phyloP scores from a whole-genome alignment of 1,140 invertebrate species.

The Drosophila azteca region DNA sequence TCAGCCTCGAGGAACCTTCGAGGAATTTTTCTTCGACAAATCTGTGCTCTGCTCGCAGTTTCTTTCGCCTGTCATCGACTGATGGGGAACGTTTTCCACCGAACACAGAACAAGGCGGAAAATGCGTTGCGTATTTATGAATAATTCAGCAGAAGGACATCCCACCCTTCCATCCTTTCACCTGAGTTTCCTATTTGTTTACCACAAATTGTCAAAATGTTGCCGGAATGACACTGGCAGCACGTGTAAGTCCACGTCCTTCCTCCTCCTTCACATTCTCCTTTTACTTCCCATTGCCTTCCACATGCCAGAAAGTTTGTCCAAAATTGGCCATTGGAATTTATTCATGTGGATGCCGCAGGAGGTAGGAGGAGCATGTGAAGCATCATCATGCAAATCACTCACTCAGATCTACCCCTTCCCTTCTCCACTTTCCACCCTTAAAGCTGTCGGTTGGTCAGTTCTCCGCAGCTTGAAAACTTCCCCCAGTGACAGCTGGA shows the following conservation, averaged over 20 bases:
- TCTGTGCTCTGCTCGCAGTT: conserved; percentile 15
- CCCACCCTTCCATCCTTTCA: conserved; percentile 7
- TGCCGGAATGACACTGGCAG: conserved; percentile 37
- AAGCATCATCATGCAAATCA: conserved; percentile 50
- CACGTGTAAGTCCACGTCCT: conserved; percentile 42
- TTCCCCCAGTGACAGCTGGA: conserved; percentile 46
- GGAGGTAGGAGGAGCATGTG: not conserved
- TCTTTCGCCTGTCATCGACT: conserved; percentile 36
- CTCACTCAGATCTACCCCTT: not conserved
- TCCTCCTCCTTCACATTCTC: not conserved
- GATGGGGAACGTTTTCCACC: conserved; percentile 5
- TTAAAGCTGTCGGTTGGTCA: conserved; percentile 33
- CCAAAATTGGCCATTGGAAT: conserved; percentile 49
- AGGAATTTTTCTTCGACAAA: conserved; percentile 6
- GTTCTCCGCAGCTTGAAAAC: conserved; percentile 21
- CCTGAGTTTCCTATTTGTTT: conserved; percentile 33
- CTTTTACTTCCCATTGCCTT: not conserved
- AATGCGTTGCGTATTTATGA: conserved; percentile 59
- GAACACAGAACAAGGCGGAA: conserved; percentile 28
- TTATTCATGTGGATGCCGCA: conserved; percentile 38
- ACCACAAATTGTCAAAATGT: conserved; percentile 53
- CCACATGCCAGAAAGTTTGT: conserved; percentile 34
- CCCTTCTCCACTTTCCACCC: conserved; percentile 16
- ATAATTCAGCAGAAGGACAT: conserved; percentile 45
- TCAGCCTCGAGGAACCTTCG: conserved; percentile 19